phyloP scores from a whole-genome alignment of 2,797 vertebrate genomes.

The Gobionotothen gibberifrons region DNA sequence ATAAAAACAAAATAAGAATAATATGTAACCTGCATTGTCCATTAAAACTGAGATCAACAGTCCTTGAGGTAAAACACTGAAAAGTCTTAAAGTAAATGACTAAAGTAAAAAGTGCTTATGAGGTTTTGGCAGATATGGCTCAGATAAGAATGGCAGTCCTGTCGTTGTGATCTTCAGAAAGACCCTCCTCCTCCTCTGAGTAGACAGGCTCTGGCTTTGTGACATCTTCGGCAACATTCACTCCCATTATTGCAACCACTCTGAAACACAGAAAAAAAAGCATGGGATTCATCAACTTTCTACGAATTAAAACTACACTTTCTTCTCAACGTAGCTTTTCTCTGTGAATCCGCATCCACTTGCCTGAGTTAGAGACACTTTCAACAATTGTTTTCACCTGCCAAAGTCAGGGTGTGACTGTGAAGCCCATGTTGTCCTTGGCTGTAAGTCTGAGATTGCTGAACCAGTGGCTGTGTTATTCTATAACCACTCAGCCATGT shows the following conservation, averaged over 20 bases:
- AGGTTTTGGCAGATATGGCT: constrained; percentile 13
- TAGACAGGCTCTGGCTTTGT: constrained; percentile 43
- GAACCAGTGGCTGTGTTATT: constrained; percentile 46
- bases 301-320: neutral
- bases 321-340: neutral
- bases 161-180: constrained; percentile 51
- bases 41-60: neutral
- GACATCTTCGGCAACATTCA: constrained; percentile 53
- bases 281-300: neutral
- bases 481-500: neutral
- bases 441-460: constrained; percentile 1
- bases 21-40: constrained; percentile 15
- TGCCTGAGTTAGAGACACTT: neutral
- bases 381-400: neutral
- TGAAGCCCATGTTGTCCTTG: too few species aligned
- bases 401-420: neutral
- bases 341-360: neutral
- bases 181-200: constrained; percentile 49
- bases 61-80: neutral
- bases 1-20: neutral
- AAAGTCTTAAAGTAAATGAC: neutral
- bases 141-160: constrained; percentile 37
- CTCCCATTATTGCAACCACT: constrained; percentile 53
- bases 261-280: constrained; percentile 48
- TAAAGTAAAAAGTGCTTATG: constrained; percentile 26